Evolutionary conservation across 2,888 invertebrate genomes (phyloP).

Genomic region (Erebia ligea): DNA sequence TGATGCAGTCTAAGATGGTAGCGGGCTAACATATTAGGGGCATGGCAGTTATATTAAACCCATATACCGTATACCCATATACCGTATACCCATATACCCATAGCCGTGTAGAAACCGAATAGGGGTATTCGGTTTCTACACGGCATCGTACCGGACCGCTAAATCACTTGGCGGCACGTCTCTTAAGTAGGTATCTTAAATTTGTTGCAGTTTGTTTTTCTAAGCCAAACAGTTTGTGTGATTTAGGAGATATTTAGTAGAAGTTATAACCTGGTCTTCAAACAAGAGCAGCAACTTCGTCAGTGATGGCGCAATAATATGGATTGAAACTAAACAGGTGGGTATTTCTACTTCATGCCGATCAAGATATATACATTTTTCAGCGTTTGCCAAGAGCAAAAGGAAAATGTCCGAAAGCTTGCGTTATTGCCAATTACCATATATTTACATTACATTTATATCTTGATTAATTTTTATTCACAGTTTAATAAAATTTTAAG

Average conservation of each 20-base stretch:
- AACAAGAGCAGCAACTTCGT: slow-evolving; percentile 2
- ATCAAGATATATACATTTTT: slow-evolving; percentile 8
- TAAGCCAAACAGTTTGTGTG: slow-evolving; percentile 5
- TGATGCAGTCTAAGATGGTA: no score
- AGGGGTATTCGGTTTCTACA: no score
- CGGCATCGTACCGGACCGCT: no score
- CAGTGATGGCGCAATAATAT: slow-evolving; percentile 19
- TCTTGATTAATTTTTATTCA: background rate
- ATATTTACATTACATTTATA: slow-evolving; percentile 12
- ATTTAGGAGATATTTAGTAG: slow-evolving; percentile 1
- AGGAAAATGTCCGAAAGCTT: slow-evolving; percentile 18
- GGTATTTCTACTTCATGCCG: slow-evolving; percentile 5
- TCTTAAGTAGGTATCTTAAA: background rate
- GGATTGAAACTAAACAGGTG: slow-evolving; percentile 29
- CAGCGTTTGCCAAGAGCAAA: slow-evolving; percentile 25
- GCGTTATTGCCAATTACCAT: slow-evolving; percentile 24
- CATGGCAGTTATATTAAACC: no score
- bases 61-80: no score
- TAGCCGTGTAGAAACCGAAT: no score
- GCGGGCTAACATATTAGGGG: no score
- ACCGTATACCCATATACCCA: no score
- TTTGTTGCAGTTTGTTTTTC: background rate
- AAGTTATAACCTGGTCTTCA: slow-evolving; percentile 9
- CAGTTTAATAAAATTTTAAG: background rate
- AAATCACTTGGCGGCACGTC: no score